These are phyloP conservation scores for Olivierus martensii DNA, from an alignment of 1,140 invertebrate genomes.

Conservation along the genomic window DNA sequence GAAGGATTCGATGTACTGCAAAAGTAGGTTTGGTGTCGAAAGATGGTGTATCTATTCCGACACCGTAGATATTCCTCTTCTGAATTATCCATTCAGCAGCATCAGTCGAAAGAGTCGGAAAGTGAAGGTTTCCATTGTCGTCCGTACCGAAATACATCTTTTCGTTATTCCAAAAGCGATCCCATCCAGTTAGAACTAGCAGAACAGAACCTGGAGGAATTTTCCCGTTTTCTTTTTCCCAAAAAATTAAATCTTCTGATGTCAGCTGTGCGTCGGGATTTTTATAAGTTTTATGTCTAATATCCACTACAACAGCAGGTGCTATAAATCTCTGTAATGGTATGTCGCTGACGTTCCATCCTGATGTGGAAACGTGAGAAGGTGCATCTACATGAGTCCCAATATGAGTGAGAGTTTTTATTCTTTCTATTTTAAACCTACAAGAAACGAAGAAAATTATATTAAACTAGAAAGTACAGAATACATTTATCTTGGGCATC, in stretches of 20 bases:
- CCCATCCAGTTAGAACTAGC: too few species aligned
- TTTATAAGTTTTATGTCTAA: constrained; percentile 8
- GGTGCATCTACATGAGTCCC: constrained; percentile 53
- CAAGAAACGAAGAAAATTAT: too few species aligned
- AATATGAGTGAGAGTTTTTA: constrained; percentile 29
- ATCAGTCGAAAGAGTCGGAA: constrained; percentile 36
- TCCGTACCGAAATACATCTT: too few species aligned
- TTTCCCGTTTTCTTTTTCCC: constrained; percentile 15
- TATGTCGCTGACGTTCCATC: constrained; percentile 26
- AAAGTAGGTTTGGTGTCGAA: constrained; percentile 27
- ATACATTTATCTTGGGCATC: too few species aligned
- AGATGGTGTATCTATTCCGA: constrained; percentile 46
- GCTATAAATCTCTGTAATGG: constrained; percentile 21
- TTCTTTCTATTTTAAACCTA: constrained; percentile 1
- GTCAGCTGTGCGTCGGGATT: constrained; percentile 20
- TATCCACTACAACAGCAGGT: constrained; percentile 15
- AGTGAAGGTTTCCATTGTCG: constrained; percentile 8
- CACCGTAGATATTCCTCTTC: constrained; percentile 39
- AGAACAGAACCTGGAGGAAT: background rate
- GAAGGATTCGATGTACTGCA: constrained; percentile 5
- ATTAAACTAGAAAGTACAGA: too few species aligned
- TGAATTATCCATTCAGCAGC: constrained; percentile 43
- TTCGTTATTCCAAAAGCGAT: too few species aligned
- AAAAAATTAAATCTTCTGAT: constrained; percentile 18
- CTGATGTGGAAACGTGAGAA: constrained; percentile 39